Evolutionary conservation across 2,113 vertebrate genomes (phyloP).

Genomic region (Calidris pugnax): DNA sequence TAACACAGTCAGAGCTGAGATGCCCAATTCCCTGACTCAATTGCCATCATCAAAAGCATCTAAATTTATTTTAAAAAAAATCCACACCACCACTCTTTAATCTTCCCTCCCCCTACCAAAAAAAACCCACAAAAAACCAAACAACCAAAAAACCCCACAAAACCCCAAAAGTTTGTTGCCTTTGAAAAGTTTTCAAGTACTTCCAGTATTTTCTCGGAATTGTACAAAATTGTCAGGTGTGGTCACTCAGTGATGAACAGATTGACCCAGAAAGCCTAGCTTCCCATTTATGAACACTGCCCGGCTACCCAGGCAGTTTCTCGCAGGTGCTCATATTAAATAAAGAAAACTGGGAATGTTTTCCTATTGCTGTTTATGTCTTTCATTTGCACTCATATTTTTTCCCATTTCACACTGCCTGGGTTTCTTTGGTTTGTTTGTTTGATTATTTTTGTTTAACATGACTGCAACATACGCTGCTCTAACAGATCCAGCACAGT

Average conservation of each 20-base stretch:
- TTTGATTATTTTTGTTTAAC: not conserved
- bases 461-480: not conserved
- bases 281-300: not conserved
- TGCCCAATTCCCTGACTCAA: not conserved
- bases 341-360: not conserved
- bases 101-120: rapidly evolving
- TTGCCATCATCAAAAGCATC: not conserved
- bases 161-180: not conserved
- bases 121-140: not conserved
- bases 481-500: not conserved
- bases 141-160: not conserved
- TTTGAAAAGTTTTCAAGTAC: not conserved
- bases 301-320: not conserved
- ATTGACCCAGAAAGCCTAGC: not conserved
- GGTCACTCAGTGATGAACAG: not conserved
- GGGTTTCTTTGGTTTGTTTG: not conserved
- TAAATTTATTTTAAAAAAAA: not conserved
- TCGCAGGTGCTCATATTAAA: not conserved
- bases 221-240: not conserved
- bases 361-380: not conserved
- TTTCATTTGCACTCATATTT: not conserved
- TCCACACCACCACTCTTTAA: not conserved
- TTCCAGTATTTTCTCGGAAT: not conserved
- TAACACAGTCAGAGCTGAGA: not conserved
- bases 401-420: not conserved